Percentiles rank a stretch among this genome's conserved stretches.
phyloP scores from a whole-genome alignment of 2,113 vertebrate genomes.

The Callithrix jacchus region DNA sequence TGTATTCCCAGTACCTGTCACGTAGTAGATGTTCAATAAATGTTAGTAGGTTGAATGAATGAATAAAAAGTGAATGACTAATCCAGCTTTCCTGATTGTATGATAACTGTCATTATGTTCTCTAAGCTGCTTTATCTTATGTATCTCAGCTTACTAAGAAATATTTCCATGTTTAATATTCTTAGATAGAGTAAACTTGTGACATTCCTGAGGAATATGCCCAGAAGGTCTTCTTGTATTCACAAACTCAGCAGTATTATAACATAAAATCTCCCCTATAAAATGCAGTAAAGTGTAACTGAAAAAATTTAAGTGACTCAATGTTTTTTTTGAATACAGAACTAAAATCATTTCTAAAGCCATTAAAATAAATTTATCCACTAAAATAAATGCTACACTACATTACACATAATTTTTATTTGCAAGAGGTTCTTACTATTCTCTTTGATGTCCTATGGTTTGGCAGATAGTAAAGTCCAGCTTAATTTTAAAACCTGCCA shows the following conservation, averaged over 20 bases:
- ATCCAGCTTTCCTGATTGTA: background rate
- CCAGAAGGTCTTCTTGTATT: background rate
- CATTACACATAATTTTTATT: constrained; percentile 54
- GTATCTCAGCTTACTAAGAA: constrained; percentile 3
- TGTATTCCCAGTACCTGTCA: background rate
- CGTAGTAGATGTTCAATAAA: background rate
- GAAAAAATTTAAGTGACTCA: constrained; percentile 61
- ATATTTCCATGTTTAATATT: background rate
- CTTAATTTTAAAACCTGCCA: constrained; percentile 35
- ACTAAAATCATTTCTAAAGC: constrained; percentile 57
- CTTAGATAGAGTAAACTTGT: background rate
- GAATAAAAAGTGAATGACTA: background rate
- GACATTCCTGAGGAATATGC: background rate
- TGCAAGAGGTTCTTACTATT: background rate
- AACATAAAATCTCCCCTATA: constrained; percentile 28
- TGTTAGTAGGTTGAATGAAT: background rate
- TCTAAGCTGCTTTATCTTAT: background rate
- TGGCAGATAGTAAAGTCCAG: background rate
- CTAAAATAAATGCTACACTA: constrained; percentile 56
- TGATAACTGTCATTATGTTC: background rate
- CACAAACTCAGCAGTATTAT: constrained; percentile 39
- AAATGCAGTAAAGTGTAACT: constrained; percentile 58
- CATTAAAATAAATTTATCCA: constrained; percentile 59
- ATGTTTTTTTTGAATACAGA: constrained; percentile 51
- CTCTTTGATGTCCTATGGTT: background rate